Base-by-base conservation (phyloP, 2,113 vertebrate genomes). In the Speoplatyrhinus poulsoni region DNA sequence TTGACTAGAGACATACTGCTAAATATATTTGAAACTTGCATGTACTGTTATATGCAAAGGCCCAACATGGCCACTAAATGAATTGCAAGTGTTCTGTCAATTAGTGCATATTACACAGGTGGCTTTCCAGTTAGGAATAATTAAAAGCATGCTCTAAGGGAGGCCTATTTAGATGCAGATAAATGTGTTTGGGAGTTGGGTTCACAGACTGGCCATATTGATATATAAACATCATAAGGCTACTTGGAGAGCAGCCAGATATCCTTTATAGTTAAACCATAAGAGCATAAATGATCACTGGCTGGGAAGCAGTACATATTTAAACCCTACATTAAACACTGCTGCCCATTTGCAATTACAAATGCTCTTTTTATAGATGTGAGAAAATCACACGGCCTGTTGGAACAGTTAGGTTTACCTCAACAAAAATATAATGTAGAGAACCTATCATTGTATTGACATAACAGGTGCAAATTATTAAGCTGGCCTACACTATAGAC, bases 391-490 rank as follows among this genome's bases (percentile, higher is more conserved):
- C 33, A 76, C 80, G 72, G 76, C 67, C 53, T 32, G 13, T 68
- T 58, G 67, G 64, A 77, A 83, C 57, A 65, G 62, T 72, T 69
- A 69, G 81, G 71, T 87, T 85, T 71, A 76, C 68, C 62, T 26
- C 19, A 26, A 26, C 19, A 26, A 26, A 26, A 26, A 26, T 26
- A 26, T 26, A 26, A 26, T 26, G 19, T 26, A 26, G 19, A 26
- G 19, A 26, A 26, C 19, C 19, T 26, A 26, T 61, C 46, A 4
- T 2, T 53, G 50, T 53, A 7, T 53, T 26, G 19, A 26, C 19
- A 26, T 26, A 26, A 26, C 19, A 26, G 19, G 19, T 26, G 19
- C 2, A 26, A 26, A 26, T 26, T 26, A 26, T 26, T 26, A 26
- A 26, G 2, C 2, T 26, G 19, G 19, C 2, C 19, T 26, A 26